These are phyloP conservation scores for Drosophila sturtevanti DNA, from an alignment of 1,140 invertebrate species.

Conservation along the genomic window DNA sequence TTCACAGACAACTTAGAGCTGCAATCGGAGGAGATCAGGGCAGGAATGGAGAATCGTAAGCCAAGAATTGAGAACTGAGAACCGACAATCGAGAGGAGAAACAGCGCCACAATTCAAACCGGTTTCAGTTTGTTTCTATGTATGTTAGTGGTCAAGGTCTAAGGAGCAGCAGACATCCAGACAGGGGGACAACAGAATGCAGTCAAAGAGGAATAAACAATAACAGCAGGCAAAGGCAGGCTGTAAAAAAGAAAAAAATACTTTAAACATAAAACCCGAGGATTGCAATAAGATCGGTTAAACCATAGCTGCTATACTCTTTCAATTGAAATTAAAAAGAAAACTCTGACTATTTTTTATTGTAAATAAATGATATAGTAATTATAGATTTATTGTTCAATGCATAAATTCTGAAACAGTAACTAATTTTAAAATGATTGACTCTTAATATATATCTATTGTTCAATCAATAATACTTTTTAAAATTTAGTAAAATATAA, in stretches of 20 bases:
- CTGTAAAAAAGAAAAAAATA: slow-evolving; percentile 46
- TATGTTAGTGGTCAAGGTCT: slow-evolving; percentile 82
- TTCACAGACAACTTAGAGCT: slow-evolving; percentile 19
- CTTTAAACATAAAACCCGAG: neutral
- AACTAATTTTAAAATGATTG: no score
- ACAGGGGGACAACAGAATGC: slow-evolving; percentile 47
- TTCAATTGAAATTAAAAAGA: no score
- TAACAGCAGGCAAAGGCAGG: slow-evolving; percentile 41
- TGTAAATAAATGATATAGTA: no score
- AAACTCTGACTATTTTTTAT: no score
- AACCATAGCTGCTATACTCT: neutral
- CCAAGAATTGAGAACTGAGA: slow-evolving; percentile 20
- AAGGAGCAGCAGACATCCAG: slow-evolving; percentile 71
- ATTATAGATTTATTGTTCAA: no score
- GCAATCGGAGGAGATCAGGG: neutral
- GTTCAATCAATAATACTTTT: no score
- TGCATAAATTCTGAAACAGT: no score
- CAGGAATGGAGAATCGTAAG: slow-evolving; percentile 34
- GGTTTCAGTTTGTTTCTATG: slow-evolving; percentile 71
- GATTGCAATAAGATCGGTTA: neutral
- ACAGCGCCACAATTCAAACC: slow-evolving; percentile 28
- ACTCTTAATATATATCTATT: no score
- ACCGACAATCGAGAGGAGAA: no score
- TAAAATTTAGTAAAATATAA: no score
- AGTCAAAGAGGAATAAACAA: slow-evolving; percentile 66